Conservation (phyloP, 2,797 vertebrate species). For the Sciurus vulgaris region DNA sequence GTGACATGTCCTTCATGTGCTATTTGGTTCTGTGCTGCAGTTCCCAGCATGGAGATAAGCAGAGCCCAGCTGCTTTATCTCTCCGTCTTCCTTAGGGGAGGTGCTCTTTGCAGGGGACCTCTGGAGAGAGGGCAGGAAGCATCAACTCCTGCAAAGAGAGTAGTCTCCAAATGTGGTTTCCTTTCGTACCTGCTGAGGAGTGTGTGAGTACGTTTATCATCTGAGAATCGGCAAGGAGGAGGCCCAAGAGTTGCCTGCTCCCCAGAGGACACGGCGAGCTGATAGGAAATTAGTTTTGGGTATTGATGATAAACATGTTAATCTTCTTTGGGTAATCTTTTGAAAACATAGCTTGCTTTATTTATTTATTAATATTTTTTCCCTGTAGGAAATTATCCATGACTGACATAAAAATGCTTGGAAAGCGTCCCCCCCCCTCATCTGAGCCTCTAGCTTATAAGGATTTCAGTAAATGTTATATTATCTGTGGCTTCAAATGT, state of each 20-base stretch:
- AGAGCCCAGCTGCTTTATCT: conserved; percentile 45
- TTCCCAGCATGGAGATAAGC: background rate
- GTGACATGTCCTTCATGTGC: conserved; percentile 36
- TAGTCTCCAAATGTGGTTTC: background rate
- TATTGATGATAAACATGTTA: conserved; percentile 72
- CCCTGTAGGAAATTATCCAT: conserved; percentile 61
- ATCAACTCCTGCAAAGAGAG: background rate
- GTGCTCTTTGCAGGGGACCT: background rate
- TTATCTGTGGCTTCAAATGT: conserved; percentile 62
- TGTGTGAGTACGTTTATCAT: background rate
- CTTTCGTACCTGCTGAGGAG: background rate
- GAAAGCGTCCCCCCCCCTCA: too few species aligned
- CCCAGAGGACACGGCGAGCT: background rate
- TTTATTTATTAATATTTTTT: conserved; percentile 74
- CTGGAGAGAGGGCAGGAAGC: background rate
- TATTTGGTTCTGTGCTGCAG: background rate
- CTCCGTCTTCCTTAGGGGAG: background rate
- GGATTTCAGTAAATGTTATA: conserved; percentile 64
- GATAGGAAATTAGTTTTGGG: conserved; percentile 68
- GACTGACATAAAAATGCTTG: conserved; percentile 70
- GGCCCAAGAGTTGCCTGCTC: background rate
- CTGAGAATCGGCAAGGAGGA: background rate
- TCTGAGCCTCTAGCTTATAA: conserved; percentile 66
- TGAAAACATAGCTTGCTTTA: conserved; percentile 75
- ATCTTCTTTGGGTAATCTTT: conserved; percentile 77